A percentile compares a stretch with the other conserved stretches of the same genome.
Evolutionary conservation across 2,888 invertebrate genomes (phyloP).

Genomic region (Thyatira batis): DNA sequence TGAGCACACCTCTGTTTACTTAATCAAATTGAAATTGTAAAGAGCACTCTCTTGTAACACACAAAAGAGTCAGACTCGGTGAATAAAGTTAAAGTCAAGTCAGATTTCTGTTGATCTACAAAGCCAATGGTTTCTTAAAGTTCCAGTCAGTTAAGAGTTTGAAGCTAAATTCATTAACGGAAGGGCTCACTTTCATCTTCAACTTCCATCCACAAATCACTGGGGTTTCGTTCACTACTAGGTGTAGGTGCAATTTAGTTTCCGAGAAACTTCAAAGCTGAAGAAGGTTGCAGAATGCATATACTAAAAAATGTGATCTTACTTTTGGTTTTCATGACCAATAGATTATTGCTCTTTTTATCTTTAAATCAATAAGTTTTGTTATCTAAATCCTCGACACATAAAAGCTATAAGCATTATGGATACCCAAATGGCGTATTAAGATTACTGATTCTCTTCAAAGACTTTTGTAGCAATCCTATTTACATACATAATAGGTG

Average conservation of each 20-base stretch:
- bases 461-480: conserved; percentile 32
- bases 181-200: background rate
- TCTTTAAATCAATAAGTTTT: background rate
- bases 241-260: background rate
- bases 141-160: background rate
- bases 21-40: conserved; percentile 5
- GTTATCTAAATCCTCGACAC: background rate
- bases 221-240: background rate
- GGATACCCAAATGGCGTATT: conserved; percentile 32
- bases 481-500: conserved; percentile 34
- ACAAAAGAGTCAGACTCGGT: conserved; percentile 3
- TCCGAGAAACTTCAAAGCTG: background rate
- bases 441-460: conserved; percentile 28
- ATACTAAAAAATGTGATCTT: too few species aligned
- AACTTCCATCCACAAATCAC: background rate
- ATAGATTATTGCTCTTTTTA: too few species aligned
- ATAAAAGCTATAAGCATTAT: conserved; percentile 28
- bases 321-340: too few species aligned
- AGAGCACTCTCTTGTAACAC: conserved; percentile 3
- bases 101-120: background rate
- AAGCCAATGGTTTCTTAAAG: background rate
- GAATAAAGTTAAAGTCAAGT: conserved; percentile 1
- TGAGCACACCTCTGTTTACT: background rate
- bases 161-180: background rate
- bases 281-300: background rate